phyloP scores from a whole-genome alignment of 2,888 invertebrate genomes.

The Gari tellinella region DNA sequence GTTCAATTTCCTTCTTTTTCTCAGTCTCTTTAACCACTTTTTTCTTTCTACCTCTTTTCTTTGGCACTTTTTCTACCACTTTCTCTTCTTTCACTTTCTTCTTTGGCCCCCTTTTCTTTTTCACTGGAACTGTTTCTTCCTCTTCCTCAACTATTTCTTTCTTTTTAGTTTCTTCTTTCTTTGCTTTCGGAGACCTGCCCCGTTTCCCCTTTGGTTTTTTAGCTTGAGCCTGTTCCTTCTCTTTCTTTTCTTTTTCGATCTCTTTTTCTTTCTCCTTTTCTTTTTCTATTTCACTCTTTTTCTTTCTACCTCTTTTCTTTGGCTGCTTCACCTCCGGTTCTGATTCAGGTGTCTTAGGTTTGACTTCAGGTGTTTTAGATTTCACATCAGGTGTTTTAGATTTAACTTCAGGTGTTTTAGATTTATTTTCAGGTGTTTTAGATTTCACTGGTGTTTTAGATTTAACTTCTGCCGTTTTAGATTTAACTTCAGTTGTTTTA shows the following conservation, averaged over 20 bases:
- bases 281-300: constrained; percentile 37
- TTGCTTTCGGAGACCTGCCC: constrained; percentile 59
- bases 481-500: constrained; percentile 37
- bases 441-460: no score
- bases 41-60: constrained; percentile 50
- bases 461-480: neutral
- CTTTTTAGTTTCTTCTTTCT: constrained; percentile 36
- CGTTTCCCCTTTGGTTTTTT: constrained; percentile 46
- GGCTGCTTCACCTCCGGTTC: constrained; percentile 22
- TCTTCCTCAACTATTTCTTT: constrained; percentile 46
- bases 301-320: constrained; percentile 49
- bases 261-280: constrained; percentile 40
- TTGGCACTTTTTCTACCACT: constrained; percentile 48
- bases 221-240: constrained; percentile 27
- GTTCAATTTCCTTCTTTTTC: constrained; percentile 46
- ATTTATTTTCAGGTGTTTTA: constrained; percentile 43
- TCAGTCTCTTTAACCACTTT: constrained; percentile 43
- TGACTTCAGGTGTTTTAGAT: constrained; percentile 41
- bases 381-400: constrained; percentile 44
- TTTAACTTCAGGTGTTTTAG: neutral
- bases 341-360: constrained; percentile 16
- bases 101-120: constrained; percentile 54
- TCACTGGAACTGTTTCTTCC: constrained; percentile 43
- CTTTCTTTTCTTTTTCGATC: constrained; percentile 32
- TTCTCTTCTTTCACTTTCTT: constrained; percentile 37